A percentile compares a stretch with the other conserved stretches of the same genome.
Conservation (phyloP, 2,797 vertebrate genomes). For the Manis crassicaudata region DNA sequence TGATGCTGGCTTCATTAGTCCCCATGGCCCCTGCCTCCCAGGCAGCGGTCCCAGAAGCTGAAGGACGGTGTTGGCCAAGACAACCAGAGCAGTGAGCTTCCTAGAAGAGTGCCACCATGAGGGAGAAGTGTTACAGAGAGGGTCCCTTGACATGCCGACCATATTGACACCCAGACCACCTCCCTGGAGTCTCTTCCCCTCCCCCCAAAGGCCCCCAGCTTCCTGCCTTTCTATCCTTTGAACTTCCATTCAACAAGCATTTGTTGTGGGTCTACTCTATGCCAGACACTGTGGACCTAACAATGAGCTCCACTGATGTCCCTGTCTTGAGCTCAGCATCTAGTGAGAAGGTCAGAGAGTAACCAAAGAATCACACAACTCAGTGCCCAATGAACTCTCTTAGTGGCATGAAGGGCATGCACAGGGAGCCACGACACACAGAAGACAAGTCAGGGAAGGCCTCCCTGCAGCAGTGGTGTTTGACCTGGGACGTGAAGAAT, state of each 20-base stretch:
- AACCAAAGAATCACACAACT: not conserved
- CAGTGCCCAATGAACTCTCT: not conserved
- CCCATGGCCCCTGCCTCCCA: not conserved
- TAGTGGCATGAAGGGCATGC: rapidly evolving
- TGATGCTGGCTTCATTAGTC: not conserved
- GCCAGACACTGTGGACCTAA: not conserved
- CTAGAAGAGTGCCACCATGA: no score
- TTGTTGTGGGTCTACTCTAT: not conserved
- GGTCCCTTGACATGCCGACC: not conserved
- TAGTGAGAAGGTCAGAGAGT: not conserved
- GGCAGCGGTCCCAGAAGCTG: not conserved
- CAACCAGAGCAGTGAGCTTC: not conserved
- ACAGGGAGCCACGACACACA: not conserved
- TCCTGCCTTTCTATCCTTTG: not conserved
- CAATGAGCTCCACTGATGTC: not conserved
- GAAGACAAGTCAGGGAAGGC: not conserved
- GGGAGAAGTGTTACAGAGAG: not conserved
- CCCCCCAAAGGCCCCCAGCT: not conserved
- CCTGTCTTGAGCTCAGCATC: not conserved
- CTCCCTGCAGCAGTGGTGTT: not conserved
- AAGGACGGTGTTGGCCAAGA: not conserved
- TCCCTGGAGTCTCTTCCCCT: not conserved
- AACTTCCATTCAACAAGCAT: not conserved
- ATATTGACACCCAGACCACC: not conserved
- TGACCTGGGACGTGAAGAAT: not conserved